Evolutionary conservation across 2,888 invertebrate genomes (phyloP), one percentile per base, ranked within the genome.

Genomic region (Masnerella sp.): DNA sequence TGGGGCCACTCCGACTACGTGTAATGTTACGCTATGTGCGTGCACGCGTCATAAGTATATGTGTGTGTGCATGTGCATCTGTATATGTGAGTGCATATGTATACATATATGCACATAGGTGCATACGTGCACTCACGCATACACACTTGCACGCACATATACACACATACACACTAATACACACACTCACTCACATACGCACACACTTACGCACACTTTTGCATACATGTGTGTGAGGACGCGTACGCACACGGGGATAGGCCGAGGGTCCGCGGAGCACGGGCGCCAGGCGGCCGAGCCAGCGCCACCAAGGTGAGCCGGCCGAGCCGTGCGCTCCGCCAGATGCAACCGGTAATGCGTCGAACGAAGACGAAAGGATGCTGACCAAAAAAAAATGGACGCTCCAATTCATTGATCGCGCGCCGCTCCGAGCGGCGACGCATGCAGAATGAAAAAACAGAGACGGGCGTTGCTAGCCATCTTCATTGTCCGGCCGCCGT

Each of bases 381-480:
- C 85, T 86, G 86, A 85, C 87, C 86, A 83, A 86, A 87, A 85
- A 84, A 83, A 82, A 83, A 84, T 77, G 84, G 83, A 83, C 84
- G 87, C 85, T 86, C 84, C 86, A 87, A 87, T 87, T 87, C 87
- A 87, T 87, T 87, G 87, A 87, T 87, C 87, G 87, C 81, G 80
- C 81, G 78, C 80, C 83, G 81, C 84, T 85, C 84, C 84, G 82
- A 84, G 83, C 81, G 78, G 81, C 83, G 82, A 85, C 81, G 82
- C 77, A 75, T 80, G 82, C 82, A 81, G 81, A 83, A 84, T 82
- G 82, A 82, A 84, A 82, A 84, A 81, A 80, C 76, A 65, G 77
- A 79, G 76, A 74, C 76, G 81, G 83, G 83, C 82, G 83, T 81
- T 82, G 80, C 84, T 82, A 80, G 83, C 80, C 81, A 79, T 83